Base-by-base conservation (phyloP, 1,140 invertebrate genomes). In the Liolophura sinensis region DNA sequence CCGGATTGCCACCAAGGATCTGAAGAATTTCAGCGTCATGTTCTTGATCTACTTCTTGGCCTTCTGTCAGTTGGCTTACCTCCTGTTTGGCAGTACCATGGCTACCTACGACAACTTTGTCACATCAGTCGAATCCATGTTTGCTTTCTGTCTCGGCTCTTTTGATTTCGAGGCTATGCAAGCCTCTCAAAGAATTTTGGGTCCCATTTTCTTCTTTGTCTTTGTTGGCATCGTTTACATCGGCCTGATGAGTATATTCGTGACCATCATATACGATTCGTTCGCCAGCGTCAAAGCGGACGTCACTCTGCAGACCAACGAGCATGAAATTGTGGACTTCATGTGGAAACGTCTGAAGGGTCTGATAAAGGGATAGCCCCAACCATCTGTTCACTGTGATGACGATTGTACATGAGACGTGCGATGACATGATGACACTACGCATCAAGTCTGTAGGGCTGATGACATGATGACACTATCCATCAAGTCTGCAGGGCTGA, bases 161-260 rank as follows among this genome's bases (percentile, higher is more conserved):
- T 82, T 84, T 70, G 78, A 82, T 63, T 84, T 82, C 55, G 73
- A 75, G 6, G 81, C 70, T 1, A 75, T 83, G 73, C 25, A 61
- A 18, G 71, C 57, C n/a, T 72, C 78, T 0, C 73, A 82, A 22
- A 71, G 73, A 4, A 77, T 92, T 31, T 78, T 93, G 46, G 92
- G 91, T 11, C 92, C 92, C 1, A 87, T 92, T 46, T 93, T 90
- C 80, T 93, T 93, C 82, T 79, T 92, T 18, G 85, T 87, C 7
- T 93, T 90, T 70, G 90, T 93, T 25, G 89, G 91, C 73, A 87
- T 92, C 60, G 90, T 93, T 1, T 92, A 92, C 81, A 92, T 93
- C 71, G 89, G 92, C 60, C 78, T 93, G 51, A 82, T 93, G 87
- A 92, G 92, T 75, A 92, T 93, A 89, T 93, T 93, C 80, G 78